phyloP scores from a whole-genome alignment of 2,113 vertebrate genomes.

The Nematolebias whitei region DNA sequence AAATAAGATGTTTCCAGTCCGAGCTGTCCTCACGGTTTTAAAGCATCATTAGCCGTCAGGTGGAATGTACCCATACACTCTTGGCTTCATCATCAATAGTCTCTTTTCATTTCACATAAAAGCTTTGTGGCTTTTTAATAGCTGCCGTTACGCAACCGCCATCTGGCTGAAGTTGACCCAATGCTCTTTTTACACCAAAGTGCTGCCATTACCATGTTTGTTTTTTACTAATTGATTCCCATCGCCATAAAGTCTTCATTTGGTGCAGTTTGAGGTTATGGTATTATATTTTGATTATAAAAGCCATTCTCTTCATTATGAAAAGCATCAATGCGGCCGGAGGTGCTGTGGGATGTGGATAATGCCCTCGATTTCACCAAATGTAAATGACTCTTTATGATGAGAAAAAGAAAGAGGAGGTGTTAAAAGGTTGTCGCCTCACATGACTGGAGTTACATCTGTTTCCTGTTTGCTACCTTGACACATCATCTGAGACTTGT shows the following conservation, averaged over 20 bases:
- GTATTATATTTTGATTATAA: constrained; percentile 42
- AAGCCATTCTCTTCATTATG: constrained; percentile 59
- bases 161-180: constrained; percentile 65
- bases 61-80: constrained; percentile 30
- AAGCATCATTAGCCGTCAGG: constrained; percentile 52
- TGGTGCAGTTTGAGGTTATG: constrained; percentile 35
- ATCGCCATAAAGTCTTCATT: constrained; percentile 45
- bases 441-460: background rate
- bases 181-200: constrained; percentile 37
- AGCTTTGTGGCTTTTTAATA: constrained; percentile 61
- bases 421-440: background rate
- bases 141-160: constrained; percentile 45
- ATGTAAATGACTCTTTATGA: background rate
- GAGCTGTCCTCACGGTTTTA: constrained; percentile 8
- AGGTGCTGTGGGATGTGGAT: constrained; percentile 46
- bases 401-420: background rate
- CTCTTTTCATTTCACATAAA: constrained; percentile 42
- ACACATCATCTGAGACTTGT: background rate
- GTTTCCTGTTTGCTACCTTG: background rate
- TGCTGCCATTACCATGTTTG: constrained; percentile 18
- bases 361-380: constrained; percentile 64
- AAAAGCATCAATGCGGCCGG: constrained; percentile 33
- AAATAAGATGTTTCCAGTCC: constrained; percentile 35
- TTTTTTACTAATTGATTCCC: constrained; percentile 47
- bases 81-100: constrained; percentile 44